Percentiles rank a stretch among this genome's conserved stretches.
Conservation (phyloP, 2,888 invertebrate species). For the Hypsopygia costalis region DNA sequence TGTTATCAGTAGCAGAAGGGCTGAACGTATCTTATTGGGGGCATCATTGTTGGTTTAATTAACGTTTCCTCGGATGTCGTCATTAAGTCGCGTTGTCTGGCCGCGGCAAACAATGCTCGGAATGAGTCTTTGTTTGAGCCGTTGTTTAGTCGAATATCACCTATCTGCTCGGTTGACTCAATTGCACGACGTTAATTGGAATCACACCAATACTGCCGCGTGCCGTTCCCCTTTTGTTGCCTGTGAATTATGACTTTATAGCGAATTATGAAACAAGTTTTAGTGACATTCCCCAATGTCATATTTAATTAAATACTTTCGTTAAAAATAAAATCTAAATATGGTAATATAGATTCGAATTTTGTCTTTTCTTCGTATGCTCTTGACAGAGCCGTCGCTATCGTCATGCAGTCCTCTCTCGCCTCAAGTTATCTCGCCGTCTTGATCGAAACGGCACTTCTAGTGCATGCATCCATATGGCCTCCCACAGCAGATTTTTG, state of each 20-base stretch:
- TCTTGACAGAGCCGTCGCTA: too few species aligned
- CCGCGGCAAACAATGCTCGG: slow-evolving; percentile 46
- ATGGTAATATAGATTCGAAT: too few species aligned
- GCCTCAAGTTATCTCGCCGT: too few species aligned
- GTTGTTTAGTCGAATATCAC: slow-evolving; percentile 35
- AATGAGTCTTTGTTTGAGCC: slow-evolving; percentile 51
- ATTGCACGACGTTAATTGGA: slow-evolving; percentile 67
- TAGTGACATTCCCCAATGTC: neutral
- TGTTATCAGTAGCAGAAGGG: slow-evolving; percentile 32
- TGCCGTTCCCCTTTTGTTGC: slow-evolving; percentile 58
- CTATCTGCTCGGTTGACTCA: slow-evolving; percentile 37
- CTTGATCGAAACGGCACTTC: too few species aligned
- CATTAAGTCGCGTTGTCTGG: slow-evolving; percentile 62
- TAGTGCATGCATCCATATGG: too few species aligned
- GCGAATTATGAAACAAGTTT: slow-evolving; percentile 50
- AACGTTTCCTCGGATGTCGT: slow-evolving; percentile 71
- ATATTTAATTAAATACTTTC: too few species aligned
- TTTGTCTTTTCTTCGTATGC: too few species aligned
- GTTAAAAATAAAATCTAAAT: too few species aligned
- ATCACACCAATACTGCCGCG: slow-evolving; percentile 52
- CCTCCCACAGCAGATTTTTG: too few species aligned
- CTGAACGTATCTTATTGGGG: slow-evolving; percentile 51
- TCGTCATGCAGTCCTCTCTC: too few species aligned
- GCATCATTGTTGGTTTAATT: slow-evolving; percentile 65
- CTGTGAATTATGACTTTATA: slow-evolving; percentile 56